phyloP scores from a whole-genome alignment of 1,140 invertebrate genomes.

The Ceratitis capitata region DNA sequence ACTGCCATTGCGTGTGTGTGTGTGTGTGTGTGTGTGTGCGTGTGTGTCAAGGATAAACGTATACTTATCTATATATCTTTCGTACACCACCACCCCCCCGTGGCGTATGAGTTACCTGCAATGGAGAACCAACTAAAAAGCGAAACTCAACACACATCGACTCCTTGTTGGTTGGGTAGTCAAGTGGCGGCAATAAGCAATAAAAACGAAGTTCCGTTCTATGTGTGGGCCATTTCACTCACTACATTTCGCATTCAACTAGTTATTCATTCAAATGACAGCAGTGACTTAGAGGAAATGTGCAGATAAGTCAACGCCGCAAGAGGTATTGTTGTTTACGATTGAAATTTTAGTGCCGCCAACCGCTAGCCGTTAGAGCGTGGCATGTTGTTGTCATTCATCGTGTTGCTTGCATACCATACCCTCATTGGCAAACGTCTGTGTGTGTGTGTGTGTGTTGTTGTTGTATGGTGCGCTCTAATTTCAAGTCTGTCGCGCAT shows the following conservation, averaged over 20 bases:
- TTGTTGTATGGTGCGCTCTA: not conserved
- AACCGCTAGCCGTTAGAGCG: not conserved
- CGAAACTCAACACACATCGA: too few species aligned
- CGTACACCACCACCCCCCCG: not conserved
- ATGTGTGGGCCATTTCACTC: not conserved
- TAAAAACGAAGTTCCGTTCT: too few species aligned
- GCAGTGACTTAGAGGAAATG: not conserved
- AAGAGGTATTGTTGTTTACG: not conserved
- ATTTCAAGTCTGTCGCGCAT: constrained; percentile 27
- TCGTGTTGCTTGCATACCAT: constrained; percentile 15
- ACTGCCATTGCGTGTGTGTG: not conserved
- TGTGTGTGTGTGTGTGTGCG: too few species aligned
- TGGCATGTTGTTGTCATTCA: not conserved
- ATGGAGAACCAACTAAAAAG: too few species aligned
- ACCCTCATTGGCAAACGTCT: not conserved
- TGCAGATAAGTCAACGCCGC: not conserved
- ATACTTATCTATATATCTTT: too few species aligned
- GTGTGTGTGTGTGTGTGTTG: too few species aligned
- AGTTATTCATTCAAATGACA: constrained; percentile 19
- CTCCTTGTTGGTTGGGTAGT: too few species aligned
- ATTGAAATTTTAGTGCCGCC: constrained; percentile 24
- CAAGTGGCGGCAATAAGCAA: too few species aligned
- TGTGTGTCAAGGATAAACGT: too few species aligned
- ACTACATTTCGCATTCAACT: not conserved
- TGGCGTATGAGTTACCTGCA: not conserved